Conservation (phyloP, 2,888 invertebrate species). For the Cantharis rustica region DNA sequence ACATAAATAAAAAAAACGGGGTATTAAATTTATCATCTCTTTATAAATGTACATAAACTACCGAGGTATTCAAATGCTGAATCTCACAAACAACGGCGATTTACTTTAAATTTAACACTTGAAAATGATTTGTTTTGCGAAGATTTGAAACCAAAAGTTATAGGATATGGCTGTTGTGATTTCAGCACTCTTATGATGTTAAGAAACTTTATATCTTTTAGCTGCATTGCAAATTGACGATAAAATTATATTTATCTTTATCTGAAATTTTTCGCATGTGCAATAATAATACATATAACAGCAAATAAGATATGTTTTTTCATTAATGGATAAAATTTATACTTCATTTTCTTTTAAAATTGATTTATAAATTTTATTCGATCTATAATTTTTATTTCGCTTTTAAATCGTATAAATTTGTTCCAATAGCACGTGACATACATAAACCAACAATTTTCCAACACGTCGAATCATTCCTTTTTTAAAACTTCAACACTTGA, state of each 20-base stretch:
- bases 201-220: background rate
- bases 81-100: conserved; percentile 2
- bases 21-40: background rate
- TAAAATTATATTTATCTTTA: background rate
- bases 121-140: conserved; percentile 1
- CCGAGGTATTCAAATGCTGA: conserved; percentile 5
- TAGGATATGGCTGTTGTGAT: background rate
- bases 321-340: background rate
- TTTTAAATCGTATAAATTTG: background rate
- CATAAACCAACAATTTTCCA: background rate
- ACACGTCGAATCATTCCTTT: background rate
- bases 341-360: background rate
- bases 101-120: conserved; percentile 3
- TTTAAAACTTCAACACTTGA: background rate
- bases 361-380: background rate
- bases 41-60: background rate
- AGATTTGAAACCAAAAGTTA: background rate
- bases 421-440: background rate
- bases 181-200: background rate
- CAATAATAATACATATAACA: background rate
- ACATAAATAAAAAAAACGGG: background rate
- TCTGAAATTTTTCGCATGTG: background rate
- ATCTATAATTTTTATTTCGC: background rate
- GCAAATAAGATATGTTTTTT: background rate
- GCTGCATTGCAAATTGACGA: background rate